A percentile compares a stretch with the other conserved stretches of the same genome.
Conservation (phyloP, 1,140 invertebrate genomes). For the Drosophila pandora region DNA sequence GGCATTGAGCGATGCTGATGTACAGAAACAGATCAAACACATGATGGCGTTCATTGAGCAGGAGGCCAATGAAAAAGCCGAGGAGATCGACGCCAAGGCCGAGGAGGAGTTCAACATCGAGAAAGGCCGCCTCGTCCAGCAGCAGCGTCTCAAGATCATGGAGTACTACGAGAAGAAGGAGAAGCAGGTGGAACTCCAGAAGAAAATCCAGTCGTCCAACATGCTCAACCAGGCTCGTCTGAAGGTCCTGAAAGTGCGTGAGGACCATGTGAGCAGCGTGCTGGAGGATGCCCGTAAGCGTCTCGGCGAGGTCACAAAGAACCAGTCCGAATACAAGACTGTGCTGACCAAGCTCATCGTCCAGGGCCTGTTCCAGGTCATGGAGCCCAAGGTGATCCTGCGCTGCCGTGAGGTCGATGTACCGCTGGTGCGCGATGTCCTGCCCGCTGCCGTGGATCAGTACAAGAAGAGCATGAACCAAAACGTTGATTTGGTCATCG, state of each 20-base stretch:
- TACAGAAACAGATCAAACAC: slow-evolving; percentile 99
- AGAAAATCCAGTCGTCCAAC: slow-evolving; percentile 99
- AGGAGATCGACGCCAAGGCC: slow-evolving; percentile 99
- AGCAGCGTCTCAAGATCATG: slow-evolving; percentile 99
- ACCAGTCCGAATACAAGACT: slow-evolving; percentile 89
- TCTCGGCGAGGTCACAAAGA: slow-evolving; percentile 91
- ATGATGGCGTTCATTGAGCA: slow-evolving; percentile 99
- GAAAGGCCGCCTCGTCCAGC: slow-evolving; percentile 98
- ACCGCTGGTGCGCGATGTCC: slow-evolving; percentile 88
- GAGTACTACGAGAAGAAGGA: slow-evolving; percentile 99
- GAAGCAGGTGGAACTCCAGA: slow-evolving; percentile 99
- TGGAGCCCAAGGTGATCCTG: slow-evolving; percentile 92
- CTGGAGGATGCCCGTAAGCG: slow-evolving; percentile 95
- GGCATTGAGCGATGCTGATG: slow-evolving; percentile 99
- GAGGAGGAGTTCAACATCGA: slow-evolving; percentile 99
- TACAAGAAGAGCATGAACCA: slow-evolving; percentile 90
- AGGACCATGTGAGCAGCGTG: slow-evolving; percentile 96
- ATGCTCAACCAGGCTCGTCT: slow-evolving; percentile 99
- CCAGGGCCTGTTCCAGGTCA: slow-evolving; percentile 94
- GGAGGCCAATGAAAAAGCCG: slow-evolving; percentile 99
- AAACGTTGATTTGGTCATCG: slow-evolving; percentile 89
- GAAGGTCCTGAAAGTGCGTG: slow-evolving; percentile 96
- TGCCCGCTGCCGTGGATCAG: slow-evolving; percentile 86
- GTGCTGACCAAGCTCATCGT: slow-evolving; percentile 94
- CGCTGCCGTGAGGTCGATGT: slow-evolving; percentile 93